These are phyloP conservation scores for Cephus pulcher DNA, from an alignment of 2,888 invertebrate species.

Conservation along the genomic window DNA sequence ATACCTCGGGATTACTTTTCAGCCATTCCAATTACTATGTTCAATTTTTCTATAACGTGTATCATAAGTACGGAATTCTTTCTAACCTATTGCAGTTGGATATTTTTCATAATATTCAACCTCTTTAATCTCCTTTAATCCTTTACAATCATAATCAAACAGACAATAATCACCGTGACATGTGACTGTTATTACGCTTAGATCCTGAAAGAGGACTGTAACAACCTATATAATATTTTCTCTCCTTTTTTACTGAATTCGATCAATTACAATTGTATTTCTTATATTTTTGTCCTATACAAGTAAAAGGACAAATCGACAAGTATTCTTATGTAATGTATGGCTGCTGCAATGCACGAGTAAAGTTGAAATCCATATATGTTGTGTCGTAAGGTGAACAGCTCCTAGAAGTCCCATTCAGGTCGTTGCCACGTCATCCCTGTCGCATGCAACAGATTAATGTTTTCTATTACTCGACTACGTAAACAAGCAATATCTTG, in stretches of 20 bases:
- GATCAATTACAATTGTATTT: neutral
- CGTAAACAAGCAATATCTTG: neutral
- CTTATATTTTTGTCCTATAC: neutral
- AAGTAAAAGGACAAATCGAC: neutral
- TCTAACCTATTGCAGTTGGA: neutral
- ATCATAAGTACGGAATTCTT: neutral
- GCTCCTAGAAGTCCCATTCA: conserved; percentile 37
- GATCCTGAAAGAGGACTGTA: neutral
- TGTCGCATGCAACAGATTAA: conserved; percentile 63
- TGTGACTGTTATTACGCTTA: neutral
- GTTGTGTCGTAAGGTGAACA: conserved; percentile 30
- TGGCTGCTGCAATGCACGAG: conserved; percentile 17
- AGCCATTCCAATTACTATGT: neutral
- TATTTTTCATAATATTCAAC: neutral
- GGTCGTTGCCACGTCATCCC: conserved; percentile 52
- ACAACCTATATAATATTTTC: neutral
- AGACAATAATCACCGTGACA: neutral
- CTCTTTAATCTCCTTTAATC: neutral
- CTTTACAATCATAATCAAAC: neutral
- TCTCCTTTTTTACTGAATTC: neutral
- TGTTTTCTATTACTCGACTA: conserved; percentile 24
- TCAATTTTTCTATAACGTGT: neutral
- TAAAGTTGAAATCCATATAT: conserved; percentile 4
- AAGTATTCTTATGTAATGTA: conserved; percentile 6
- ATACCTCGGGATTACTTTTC: neutral